These are phyloP conservation scores for Eueides isabella DNA, from an alignment of 1,140 invertebrate species.

Conservation along the genomic window DNA sequence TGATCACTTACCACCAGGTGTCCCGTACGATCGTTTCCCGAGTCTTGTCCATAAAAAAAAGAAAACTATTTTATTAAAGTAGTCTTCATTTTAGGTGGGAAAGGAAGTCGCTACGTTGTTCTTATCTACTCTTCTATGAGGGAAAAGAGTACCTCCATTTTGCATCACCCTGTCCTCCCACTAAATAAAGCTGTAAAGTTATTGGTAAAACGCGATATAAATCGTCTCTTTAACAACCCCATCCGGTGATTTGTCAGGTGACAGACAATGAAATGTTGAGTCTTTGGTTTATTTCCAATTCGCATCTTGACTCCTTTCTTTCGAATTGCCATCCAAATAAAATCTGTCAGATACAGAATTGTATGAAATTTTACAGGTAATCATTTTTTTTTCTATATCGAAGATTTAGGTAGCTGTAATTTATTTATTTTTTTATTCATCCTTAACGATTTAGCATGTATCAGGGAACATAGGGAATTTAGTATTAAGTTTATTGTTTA, in stretches of 20 bases:
- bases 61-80: too few relatives aligned
- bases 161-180: too few relatives aligned
- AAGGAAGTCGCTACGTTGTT: too few relatives aligned
- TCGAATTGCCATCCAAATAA: background rate
- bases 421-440: background rate
- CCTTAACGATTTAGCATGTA: background rate
- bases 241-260: conserved; percentile 26
- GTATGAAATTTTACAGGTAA: background rate
- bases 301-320: background rate
- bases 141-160: too few relatives aligned
- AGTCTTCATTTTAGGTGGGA: too few relatives aligned
- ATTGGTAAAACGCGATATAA: background rate
- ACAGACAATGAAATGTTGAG: conserved; percentile 24
- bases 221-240: background rate
- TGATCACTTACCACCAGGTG: too few relatives aligned
- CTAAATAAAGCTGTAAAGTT: background rate
- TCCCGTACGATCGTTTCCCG: too few relatives aligned
- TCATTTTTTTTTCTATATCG: background rate
- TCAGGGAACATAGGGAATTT: too few relatives aligned
- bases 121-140: too few relatives aligned
- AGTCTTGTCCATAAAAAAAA: too few relatives aligned
- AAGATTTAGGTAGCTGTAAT: background rate
- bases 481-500: too few relatives aligned
- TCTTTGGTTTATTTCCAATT: conserved; percentile 22
- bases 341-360: background rate